Evolutionary conservation across 1,140 invertebrate genomes (phyloP), one percentile per base, ranked within the genome.

Genomic region (Melanaphis sacchari): DNA sequence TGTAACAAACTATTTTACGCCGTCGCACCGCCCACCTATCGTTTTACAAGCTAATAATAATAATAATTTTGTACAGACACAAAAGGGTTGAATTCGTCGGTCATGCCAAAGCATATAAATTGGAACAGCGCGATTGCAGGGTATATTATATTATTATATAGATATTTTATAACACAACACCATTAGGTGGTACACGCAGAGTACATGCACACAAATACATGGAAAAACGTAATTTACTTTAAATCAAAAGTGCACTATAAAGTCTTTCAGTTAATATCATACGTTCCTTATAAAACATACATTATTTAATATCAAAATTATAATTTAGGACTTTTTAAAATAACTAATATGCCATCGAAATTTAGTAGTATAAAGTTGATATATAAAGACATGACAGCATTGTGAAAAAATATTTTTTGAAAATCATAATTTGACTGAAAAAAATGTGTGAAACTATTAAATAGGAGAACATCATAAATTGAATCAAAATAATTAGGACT

Each of bases 1-100:
- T 87, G 43, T 49, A 87, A 87, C 85, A 49, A 87, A 87, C 85
- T 46, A 87, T 87, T 87, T 82, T 76, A 31, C 41, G 41, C 11
- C 41, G 1, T 49, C 15, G 46, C 46, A 49, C 46, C 46, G n/a
- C n/a, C n/a, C 15, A 43, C 26, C 84, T 38, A 84, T 31, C 84
- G 11, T 43, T 85, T 4, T 18, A 41, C 15, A 41, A 9, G 41
- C 2, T 43, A 41, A 76, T 26, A 85, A 84, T 41, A 59, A 11
- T 31, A 15, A 85, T 85, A 43, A 41, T 40, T 22, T 41, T 31
- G 40, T 41, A 85, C 31, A 7, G 11, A 31, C 84, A 15, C 41
- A 43, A n/a, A 85, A 85, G 84, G 84, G 41, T 85, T 85, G 3
- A 84, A 84, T 38, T 84, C 11, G 82, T 84, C 24, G 41, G 38